phyloP scores from a whole-genome alignment of 2,113 vertebrate genomes.

The Desmodus rotundus region DNA sequence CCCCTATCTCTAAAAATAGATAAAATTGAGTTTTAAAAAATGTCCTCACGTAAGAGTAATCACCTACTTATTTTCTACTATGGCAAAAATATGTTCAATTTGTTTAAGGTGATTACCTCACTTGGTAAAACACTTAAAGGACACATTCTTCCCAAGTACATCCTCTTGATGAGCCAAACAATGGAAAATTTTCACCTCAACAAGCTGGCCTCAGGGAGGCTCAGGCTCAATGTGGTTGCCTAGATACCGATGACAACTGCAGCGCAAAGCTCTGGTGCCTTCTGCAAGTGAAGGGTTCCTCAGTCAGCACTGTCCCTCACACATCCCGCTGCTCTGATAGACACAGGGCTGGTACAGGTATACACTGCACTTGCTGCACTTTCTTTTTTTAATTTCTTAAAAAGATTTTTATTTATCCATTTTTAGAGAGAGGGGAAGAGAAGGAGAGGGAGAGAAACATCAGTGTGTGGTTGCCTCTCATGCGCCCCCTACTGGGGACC shows the following conservation, averaged over 20 bases:
- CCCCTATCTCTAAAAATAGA: too few relatives aligned
- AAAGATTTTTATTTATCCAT: too few relatives aligned
- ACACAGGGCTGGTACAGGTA: not conserved
- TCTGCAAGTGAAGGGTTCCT: constrained; percentile 64
- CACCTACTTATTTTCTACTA: not conserved
- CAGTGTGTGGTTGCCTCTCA: too few relatives aligned
- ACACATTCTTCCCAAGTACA: constrained; percentile 71
- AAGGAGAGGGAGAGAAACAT: too few relatives aligned
- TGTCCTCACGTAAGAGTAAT: not conserved
- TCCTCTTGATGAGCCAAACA: constrained; percentile 56
- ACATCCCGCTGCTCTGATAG: not conserved
- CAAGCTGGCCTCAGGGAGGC: constrained; percentile 74
- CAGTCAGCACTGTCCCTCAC: constrained; percentile 1
- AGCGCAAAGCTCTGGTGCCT: constrained; percentile 51
- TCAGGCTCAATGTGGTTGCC: constrained; percentile 75
- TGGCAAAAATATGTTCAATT: not conserved
- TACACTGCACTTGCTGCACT: not conserved
- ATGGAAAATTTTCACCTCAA: constrained; percentile 83
- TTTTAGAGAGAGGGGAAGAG: too few relatives aligned
- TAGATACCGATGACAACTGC: constrained; percentile 72
- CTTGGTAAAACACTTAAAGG: constrained; percentile 2
- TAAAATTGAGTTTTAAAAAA: not conserved
- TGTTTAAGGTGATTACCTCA: constrained; percentile 5
- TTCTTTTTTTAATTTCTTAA: too few relatives aligned
- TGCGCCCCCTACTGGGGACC: too few relatives aligned